Conservation (phyloP, 1,140 invertebrate species). For the Drosophila mojavensis region DNA sequence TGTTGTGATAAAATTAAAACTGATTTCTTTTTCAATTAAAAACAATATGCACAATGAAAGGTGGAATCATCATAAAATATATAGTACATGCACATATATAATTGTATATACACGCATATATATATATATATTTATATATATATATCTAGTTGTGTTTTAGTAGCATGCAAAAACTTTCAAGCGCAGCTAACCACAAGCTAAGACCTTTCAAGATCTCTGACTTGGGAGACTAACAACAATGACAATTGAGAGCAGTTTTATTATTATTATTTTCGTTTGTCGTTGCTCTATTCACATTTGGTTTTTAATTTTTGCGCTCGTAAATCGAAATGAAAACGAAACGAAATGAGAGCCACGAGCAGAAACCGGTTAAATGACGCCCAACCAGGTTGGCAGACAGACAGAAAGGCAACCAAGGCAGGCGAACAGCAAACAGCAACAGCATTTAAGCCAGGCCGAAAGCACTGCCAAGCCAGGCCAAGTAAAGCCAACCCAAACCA, state of each 20-base stretch:
- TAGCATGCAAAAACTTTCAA: slow-evolving; percentile 9
- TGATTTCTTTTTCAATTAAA: slow-evolving; percentile 15
- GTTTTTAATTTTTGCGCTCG: slow-evolving; percentile 73
- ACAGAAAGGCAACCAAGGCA: slow-evolving; percentile 7
- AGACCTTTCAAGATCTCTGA: slow-evolving; percentile 60
- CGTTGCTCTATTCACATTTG: slow-evolving; percentile 60
- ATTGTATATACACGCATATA: neutral
- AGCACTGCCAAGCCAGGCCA: slow-evolving; percentile 23
- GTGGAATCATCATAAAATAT: slow-evolving; percentile 5
- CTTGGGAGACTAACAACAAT: slow-evolving; percentile 47
- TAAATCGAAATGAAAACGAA: slow-evolving; percentile 82
- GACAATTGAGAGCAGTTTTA: slow-evolving; percentile 50
- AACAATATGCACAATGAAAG: slow-evolving; percentile 7
- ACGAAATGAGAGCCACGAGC: slow-evolving; percentile 59
- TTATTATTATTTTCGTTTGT: neutral
- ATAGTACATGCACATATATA: too few relatives aligned
- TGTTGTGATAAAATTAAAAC: slow-evolving; percentile 22
- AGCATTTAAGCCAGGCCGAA: slow-evolving; percentile 38
- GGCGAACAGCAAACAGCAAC: slow-evolving; percentile 38
- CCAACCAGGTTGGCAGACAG: slow-evolving; percentile 36
- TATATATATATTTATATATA: neutral
- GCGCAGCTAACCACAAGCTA: slow-evolving; percentile 26
- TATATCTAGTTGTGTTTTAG: slow-evolving; percentile 2
- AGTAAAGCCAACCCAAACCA: slow-evolving; percentile 38
- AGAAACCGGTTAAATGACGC: slow-evolving; percentile 55